A percentile compares a stretch with the other conserved stretches of the same genome.
These are phyloP conservation scores for Heliconius melpomene DNA, from an alignment of 1,140 invertebrate species.

Conservation along the genomic window DNA sequence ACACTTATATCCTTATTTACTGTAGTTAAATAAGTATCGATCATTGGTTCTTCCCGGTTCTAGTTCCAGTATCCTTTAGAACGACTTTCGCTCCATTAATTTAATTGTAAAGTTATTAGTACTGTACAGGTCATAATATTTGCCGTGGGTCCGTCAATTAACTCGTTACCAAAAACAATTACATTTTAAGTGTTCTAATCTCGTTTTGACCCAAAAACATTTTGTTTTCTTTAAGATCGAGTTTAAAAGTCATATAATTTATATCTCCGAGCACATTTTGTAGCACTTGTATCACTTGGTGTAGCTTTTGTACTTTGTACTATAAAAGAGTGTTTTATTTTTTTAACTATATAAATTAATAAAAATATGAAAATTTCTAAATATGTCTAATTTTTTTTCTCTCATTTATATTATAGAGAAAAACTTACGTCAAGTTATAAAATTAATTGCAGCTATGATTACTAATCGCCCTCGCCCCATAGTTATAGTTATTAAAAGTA, in stretches of 20 bases:
- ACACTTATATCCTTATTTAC: no score
- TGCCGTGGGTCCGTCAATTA: conserved; percentile 15
- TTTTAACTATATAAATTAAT: no score
- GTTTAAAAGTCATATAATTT: background rate
- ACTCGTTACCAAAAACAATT: conserved; percentile 17
- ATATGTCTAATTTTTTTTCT: no score
- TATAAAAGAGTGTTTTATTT: background rate
- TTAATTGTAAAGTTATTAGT: conserved; percentile 15
- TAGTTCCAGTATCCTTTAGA: background rate
- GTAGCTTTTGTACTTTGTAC: no score
- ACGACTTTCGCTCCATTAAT: background rate
- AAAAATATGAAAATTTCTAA: no score
- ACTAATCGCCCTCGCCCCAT: no score
- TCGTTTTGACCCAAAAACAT: conserved; percentile 6
- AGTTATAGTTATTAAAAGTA: no score
- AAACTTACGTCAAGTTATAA: no score
- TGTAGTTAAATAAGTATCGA: no score
- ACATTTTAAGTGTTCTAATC: conserved; percentile 16
- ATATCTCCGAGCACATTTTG: background rate
- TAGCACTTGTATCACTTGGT: background rate
- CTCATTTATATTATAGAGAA: no score
- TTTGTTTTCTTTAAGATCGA: background rate
- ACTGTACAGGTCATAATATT: conserved; percentile 15
- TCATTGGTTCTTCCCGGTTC: no score
- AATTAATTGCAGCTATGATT: no score